Conservation (phyloP, 2,113 vertebrate genomes). For the Colaptes auratus region DNA sequence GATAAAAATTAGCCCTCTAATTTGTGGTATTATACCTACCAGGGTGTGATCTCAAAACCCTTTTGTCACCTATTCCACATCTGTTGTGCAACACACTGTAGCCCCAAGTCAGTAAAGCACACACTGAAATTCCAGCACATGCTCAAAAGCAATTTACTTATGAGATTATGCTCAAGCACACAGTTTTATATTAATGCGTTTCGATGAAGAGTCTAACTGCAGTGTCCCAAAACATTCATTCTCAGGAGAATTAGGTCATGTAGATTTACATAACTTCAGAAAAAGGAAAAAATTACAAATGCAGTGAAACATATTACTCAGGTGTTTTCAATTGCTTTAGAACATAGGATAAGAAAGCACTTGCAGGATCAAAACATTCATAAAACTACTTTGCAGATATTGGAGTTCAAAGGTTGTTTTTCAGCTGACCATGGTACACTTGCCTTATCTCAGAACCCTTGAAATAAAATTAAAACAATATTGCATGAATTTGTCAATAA, state of each 20-base stretch:
- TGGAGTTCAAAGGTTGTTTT: neutral
- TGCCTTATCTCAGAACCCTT: neutral
- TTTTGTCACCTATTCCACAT: neutral
- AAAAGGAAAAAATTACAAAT: neutral
- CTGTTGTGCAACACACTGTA: neutral
- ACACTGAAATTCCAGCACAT: neutral
- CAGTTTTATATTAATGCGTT: neutral
- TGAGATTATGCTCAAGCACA: neutral
- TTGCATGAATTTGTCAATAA: neutral
- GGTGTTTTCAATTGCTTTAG: neutral
- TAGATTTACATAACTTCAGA: neutral
- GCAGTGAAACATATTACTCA: neutral
- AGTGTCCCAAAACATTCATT: neutral
- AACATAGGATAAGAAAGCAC: neutral
- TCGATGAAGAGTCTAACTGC: neutral
- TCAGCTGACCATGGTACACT: neutral
- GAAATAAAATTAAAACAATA: neutral
- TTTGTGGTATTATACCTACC: neutral
- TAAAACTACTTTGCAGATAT: neutral
- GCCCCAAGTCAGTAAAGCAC: neutral
- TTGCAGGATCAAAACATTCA: neutral
- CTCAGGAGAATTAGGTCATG: neutral
- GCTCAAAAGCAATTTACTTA: neutral
- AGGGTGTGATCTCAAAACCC: neutral
- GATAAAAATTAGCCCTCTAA: neutral